Evolutionary conservation across 2,113 vertebrate species (phyloP), one percentile per base, ranked within the genome.

Genomic region (Anhinga rufa): DNA sequence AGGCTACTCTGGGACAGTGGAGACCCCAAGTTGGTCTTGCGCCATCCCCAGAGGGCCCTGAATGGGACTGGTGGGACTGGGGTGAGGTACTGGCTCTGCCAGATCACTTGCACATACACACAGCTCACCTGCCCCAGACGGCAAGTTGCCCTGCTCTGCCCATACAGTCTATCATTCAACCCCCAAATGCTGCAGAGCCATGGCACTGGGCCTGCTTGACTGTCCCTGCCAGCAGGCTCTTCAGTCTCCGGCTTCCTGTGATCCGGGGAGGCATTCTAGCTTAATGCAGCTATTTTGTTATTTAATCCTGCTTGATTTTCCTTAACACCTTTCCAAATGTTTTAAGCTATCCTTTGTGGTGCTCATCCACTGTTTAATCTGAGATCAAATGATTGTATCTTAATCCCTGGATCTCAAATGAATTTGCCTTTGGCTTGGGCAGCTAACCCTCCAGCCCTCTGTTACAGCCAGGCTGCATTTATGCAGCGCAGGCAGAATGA

Each of bases 341-440:
- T 95, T 95, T 92, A 95, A 97, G 81, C 86, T 91, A 57, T 52
- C 49, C 81, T 96, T 96, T 94, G 95, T 96, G 86, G 69, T 54
- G 77, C 17, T 95, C 71, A 86, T 85, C 65, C 81, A 38, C 58
- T 61, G 36, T 95, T 93, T 89, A 93, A 96, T 89, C 83, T 48
- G 86, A 77, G 94, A 77, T 91, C 83, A 92, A 93, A 79, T 80
- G 86, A 91, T 72, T 68, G 58, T 72, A 84, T 91, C 86, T 85
- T 91, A 89, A 95, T 95, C 70, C 83, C 92, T 69, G 65, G 91
- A 79, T 93, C 83, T 88, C 77, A 46, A 57, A 91, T 21, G 52
- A 84, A 79, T 92, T 87, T 84, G 76, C 68, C 70, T 88, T 87
- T 90, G 61, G 76, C 88, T 92, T 88, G 75, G 80, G 54, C 49